phyloP scores from a whole-genome alignment of 1,140 invertebrate genomes.

The Dolichoris vasculosae region DNA sequence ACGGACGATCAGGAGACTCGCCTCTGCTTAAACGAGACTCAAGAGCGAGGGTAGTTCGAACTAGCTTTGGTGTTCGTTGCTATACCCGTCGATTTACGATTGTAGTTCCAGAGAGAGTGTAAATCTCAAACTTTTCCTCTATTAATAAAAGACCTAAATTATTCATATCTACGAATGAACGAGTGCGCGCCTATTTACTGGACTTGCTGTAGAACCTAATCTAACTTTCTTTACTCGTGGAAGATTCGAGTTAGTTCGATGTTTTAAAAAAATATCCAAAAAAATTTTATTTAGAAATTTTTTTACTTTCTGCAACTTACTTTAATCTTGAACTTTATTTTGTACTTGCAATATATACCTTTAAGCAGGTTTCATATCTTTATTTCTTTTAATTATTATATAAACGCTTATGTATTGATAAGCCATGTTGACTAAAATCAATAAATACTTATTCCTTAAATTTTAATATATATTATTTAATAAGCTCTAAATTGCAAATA shows the following conservation, averaged over 20 bases:
- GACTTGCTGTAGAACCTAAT: neutral
- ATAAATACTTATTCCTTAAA: no score
- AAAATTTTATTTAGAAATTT: no score
- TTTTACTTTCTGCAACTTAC: no score
- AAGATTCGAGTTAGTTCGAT: neutral
- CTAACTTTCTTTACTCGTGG: neutral
- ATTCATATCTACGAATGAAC: conserved; percentile 28
- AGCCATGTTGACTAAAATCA: no score
- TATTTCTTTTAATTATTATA: no score
- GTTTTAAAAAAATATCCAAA: no score
- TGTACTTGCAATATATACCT: no score
- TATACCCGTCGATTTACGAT: conserved; percentile 42
- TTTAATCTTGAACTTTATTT: no score
- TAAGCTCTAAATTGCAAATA: no score
- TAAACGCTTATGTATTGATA: no score
- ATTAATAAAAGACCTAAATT: conserved; percentile 44
- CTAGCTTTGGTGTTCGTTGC: neutral
- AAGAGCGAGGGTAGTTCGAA: neutral
- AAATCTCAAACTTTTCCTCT: conserved; percentile 22
- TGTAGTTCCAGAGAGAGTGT: conserved; percentile 30
- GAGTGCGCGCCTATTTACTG: conserved; percentile 27
- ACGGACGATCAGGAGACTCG: neutral
- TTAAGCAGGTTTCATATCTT: no score
- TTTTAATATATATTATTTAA: no score
- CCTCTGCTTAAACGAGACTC: neutral